These are phyloP conservation scores for Clitarchus hookeri DNA, from an alignment of 2,888 invertebrate genomes.

Conservation along the genomic window DNA sequence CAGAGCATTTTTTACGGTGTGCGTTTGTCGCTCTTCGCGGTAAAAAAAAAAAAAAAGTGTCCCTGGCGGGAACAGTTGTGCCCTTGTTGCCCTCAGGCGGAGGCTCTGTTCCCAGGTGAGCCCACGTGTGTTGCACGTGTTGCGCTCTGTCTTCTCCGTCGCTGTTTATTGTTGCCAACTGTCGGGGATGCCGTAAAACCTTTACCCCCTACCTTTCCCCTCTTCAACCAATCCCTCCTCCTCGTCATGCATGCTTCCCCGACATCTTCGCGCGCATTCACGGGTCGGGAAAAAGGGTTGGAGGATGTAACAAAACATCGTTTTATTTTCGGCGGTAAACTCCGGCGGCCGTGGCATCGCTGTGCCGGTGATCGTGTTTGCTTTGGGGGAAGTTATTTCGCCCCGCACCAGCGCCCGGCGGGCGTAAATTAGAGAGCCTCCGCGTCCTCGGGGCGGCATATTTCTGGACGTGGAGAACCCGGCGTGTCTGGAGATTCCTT, in stretches of 20 bases:
- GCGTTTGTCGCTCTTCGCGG: too few species aligned
- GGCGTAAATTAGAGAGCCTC: background rate
- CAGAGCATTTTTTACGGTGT: too few species aligned
- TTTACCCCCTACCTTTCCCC: background rate
- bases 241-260: background rate
- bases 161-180: conserved; percentile 26
- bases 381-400: background rate
- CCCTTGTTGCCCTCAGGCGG: background rate
- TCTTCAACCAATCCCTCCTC: too few species aligned
- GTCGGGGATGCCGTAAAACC: conserved; percentile 18
- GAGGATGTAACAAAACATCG: background rate
- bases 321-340: conserved; percentile 8
- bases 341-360: background rate
- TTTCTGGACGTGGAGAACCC: background rate
- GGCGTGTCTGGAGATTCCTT: background rate
- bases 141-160: background rate
- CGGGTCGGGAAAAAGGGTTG: background rate
- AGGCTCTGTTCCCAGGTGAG: background rate
- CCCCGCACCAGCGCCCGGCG: background rate
- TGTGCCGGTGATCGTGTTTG: background rate
- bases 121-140: conserved; percentile 26
- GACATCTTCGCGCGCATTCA: conserved; percentile 2
- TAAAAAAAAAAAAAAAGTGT: too few species aligned
- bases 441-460: background rate
- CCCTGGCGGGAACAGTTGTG: background rate